Evolutionary conservation across 2,797 vertebrate species (phyloP).

Genomic region (Babyrousa celebensis): DNA sequence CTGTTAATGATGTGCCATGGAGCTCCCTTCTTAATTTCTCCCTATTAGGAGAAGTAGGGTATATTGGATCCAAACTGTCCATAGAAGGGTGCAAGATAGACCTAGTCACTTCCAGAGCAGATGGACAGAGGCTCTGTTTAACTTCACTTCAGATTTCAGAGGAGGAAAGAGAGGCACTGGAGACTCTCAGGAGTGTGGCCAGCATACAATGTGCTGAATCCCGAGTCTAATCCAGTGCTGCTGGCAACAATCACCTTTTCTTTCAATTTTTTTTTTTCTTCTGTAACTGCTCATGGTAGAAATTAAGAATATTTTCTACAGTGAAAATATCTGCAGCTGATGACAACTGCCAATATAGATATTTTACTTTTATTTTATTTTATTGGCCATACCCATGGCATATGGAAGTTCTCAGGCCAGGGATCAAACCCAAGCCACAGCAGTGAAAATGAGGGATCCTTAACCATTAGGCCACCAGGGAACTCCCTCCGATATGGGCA

Average conservation of each 20-base stretch:
- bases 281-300: not conserved
- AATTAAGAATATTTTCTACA: slow-evolving; percentile 29
- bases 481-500: not conserved
- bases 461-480: too few species aligned
- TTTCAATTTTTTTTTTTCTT: not conserved
- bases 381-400: too few species aligned
- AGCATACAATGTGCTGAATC: not conserved
- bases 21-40: slow-evolving; percentile 24
- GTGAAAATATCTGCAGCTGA: slow-evolving; percentile 23
- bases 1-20: not conserved
- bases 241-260: not conserved
- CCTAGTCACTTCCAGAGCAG: not conserved
- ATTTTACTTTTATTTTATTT: too few species aligned
- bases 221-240: not conserved
- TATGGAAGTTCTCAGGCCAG: too few species aligned
- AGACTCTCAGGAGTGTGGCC: not conserved
- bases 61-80: not conserved
- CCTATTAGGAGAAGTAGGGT: slow-evolving; percentile 7
- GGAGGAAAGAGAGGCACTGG: not conserved
- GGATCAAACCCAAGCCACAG: too few species aligned
- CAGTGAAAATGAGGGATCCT: too few species aligned
- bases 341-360: not conserved
- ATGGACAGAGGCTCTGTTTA: not conserved
- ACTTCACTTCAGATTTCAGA: not conserved
- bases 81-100: not conserved